Percentiles rank a stretch among this genome's conserved stretches.
These are phyloP conservation scores for Prionchulus punctatus DNA, from an alignment of 2,888 invertebrate genomes.

Conservation along the genomic window DNA sequence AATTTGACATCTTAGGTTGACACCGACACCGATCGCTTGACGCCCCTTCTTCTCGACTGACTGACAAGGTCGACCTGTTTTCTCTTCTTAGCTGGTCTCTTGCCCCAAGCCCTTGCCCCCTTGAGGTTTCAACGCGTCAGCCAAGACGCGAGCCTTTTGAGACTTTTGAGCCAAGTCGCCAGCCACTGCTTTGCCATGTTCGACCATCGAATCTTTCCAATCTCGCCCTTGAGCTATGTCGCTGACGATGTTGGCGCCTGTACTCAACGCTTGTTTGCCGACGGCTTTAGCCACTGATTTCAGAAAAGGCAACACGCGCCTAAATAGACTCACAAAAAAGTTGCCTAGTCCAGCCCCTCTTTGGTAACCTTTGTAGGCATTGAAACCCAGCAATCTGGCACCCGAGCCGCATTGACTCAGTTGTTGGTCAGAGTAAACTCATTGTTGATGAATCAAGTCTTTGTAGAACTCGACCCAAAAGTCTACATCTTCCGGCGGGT, in stretches of 20 bases:
- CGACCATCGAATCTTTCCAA: not conserved
- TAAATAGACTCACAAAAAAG: not conserved
- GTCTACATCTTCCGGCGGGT: no score
- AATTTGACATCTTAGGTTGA: no score
- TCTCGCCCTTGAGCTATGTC: not conserved
- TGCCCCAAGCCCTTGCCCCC: not conserved
- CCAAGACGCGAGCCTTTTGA: no score
- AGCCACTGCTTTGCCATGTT: not conserved
- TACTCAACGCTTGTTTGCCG: not conserved
- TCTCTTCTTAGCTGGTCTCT: no score
- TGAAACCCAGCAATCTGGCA: no score
- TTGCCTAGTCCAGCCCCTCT: constrained; percentile 2
- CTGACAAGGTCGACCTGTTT: no score
- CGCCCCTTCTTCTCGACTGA: no score
- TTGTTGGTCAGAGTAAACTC: no score
- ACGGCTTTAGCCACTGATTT: not conserved
- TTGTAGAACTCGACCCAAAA: no score
- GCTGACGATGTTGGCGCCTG: not conserved
- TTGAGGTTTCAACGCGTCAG: not conserved
- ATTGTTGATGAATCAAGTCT: no score
- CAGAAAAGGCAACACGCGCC: not conserved
- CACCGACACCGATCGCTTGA: no score
- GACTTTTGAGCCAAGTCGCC: not conserved
- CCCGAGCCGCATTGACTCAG: no score
- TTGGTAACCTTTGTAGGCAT: not conserved